Percentiles rank a stretch among this genome's conserved stretches.
Conservation (phyloP, 2,113 vertebrate species). For the Brienomyrus longianalis region DNA sequence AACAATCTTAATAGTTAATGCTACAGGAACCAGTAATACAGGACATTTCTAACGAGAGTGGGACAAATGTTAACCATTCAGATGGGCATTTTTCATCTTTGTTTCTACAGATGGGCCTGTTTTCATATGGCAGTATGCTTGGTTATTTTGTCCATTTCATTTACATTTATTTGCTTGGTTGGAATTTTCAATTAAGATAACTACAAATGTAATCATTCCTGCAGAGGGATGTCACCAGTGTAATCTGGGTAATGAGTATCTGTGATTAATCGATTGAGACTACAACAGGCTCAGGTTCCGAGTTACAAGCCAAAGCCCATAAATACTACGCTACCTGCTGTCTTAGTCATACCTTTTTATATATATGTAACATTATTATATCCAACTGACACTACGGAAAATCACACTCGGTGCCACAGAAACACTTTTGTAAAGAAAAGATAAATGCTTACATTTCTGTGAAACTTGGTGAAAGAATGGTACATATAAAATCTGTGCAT, state of each 20-base stretch:
- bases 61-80: neutral
- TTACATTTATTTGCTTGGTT: neutral
- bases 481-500: slow-evolving; percentile 99
- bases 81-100: neutral
- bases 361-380: neutral
- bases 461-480: slow-evolving; percentile 96
- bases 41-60: neutral
- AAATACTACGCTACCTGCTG: neutral
- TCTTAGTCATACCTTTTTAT: neutral
- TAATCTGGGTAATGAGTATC: neutral
- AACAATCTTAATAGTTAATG: neutral
- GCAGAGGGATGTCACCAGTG: neutral
- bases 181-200: neutral
- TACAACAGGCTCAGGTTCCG: neutral
- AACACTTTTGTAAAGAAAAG: neutral
- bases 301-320: neutral
- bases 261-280: neutral
- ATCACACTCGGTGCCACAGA: neutral
- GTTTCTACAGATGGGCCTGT: neutral
- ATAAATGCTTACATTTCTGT: slow-evolving; percentile 84
- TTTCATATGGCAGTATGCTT: neutral
- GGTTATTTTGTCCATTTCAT: neutral
- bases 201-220: neutral
- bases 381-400: neutral
- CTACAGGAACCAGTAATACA: neutral